Evolutionary conservation across 2,113 vertebrate genomes (phyloP).

Genomic region (Andinoacara biseriatus): DNA sequence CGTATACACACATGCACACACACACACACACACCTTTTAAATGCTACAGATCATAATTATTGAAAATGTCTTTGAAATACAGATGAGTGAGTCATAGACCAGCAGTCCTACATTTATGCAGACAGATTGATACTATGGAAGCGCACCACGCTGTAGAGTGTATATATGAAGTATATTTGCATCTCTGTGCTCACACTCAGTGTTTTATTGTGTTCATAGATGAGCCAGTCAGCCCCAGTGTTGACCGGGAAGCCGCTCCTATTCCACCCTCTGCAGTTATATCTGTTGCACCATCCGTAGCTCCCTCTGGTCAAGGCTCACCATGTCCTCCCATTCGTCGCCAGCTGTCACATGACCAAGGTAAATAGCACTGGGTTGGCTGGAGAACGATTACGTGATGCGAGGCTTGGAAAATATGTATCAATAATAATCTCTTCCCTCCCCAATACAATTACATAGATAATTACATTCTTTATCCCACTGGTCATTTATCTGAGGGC

Average conservation of each 20-base stretch:
- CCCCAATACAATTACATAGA: neutral
- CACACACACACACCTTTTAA: neutral
- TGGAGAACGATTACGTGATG: neutral
- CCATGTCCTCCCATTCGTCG: slow-evolving; percentile 90
- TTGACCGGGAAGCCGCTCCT: slow-evolving; percentile 88
- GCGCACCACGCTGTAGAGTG: neutral
- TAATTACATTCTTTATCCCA: neutral
- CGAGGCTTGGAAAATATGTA: neutral
- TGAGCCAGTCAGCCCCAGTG: slow-evolving; percentile 95
- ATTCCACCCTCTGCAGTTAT: slow-evolving; percentile 96
- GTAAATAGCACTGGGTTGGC: slow-evolving; percentile 71
- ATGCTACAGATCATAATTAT: neutral
- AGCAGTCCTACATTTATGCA: neutral
- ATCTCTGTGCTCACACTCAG: neutral
- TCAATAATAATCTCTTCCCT: neutral
- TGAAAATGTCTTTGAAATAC: neutral
- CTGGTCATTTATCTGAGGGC: neutral
- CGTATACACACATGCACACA: too few relatives aligned
- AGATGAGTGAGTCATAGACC: neutral
- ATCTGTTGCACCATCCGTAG: slow-evolving; percentile 84
- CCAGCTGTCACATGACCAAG: slow-evolving; percentile 96
- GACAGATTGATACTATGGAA: neutral
- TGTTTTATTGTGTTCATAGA: slow-evolving; percentile 78
- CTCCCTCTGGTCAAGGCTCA: slow-evolving; percentile 85
- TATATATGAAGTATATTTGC: neutral